phyloP scores from a whole-genome alignment of 2,888 invertebrate species.

The Trichacis sp. region DNA sequence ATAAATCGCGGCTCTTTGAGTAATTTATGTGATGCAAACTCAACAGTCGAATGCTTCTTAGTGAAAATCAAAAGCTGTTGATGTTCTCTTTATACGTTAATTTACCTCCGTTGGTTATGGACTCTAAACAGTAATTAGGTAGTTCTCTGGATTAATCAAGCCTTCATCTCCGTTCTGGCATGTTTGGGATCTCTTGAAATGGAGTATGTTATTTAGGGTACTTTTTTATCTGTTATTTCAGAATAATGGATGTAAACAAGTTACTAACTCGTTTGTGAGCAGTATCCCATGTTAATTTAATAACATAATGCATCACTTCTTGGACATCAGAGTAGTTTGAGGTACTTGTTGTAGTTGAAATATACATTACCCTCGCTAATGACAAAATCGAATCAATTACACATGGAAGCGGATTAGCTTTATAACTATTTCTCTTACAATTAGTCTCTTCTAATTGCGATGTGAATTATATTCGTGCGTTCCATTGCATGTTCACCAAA shows the following conservation, averaged over 20 bases:
- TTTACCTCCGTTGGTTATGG: no score
- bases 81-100: no score
- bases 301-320: background rate
- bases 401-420: background rate
- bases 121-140: no score
- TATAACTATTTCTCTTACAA: background rate
- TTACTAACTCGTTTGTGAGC: background rate
- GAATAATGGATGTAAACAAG: background rate
- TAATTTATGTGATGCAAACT: no score
- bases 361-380: background rate
- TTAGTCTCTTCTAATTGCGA: background rate
- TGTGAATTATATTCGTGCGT: background rate
- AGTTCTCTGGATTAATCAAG: no score
- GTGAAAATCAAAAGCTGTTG: background rate
- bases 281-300: background rate
- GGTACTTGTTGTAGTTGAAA: background rate
- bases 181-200: no score
- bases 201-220: no score
- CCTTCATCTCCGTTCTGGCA: no score
- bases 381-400: background rate
- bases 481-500: no score
- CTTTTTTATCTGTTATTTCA: no score
- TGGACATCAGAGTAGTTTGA: background rate
- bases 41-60: background rate
- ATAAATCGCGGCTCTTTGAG: no score